Evolutionary conservation across 2,888 invertebrate species (phyloP).

Genomic region (Quadroppia sp.): DNA sequence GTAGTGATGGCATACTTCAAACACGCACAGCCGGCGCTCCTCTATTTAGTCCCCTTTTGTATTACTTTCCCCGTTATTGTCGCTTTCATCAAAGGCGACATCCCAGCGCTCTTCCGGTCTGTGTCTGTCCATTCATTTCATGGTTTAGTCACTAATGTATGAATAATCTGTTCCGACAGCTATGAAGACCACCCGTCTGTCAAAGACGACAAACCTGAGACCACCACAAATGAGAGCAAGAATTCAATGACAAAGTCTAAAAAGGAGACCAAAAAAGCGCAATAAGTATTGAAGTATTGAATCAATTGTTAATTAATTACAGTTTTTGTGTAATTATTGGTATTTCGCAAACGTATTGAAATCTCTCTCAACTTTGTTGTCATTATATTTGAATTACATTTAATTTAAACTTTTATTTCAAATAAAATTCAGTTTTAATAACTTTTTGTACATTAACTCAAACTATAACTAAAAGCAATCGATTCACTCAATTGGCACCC

Average conservation of each 20-base stretch:
- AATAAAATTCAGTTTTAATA: not conserved
- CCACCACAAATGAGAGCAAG: conserved; percentile 23
- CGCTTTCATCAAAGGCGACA: conserved; percentile 82
- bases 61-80: conserved; percentile 81
- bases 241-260: conserved; percentile 38
- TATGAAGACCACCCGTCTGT: conserved; percentile 69
- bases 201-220: conserved; percentile 52
- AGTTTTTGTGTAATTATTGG: conserved; percentile 50
- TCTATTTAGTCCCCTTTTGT: conserved; percentile 96
- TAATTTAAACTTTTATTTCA: not conserved
- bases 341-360: not conserved
- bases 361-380: conserved; percentile 27
- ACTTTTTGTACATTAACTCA: conserved; percentile 6
- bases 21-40: conserved; percentile 92
- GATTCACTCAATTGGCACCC: not conserved
- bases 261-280: conserved; percentile 27
- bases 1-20: conserved; percentile 97
- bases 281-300: conserved; percentile 35
- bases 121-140: too few species aligned
- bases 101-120: conserved; percentile 68
- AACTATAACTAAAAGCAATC: not conserved
- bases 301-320: not conserved
- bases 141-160: conserved; percentile 54
- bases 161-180: conserved; percentile 53
- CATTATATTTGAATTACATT: not conserved